phyloP scores from a whole-genome alignment of 2,113 vertebrate genomes.

The Hemicordylus capensis region DNA sequence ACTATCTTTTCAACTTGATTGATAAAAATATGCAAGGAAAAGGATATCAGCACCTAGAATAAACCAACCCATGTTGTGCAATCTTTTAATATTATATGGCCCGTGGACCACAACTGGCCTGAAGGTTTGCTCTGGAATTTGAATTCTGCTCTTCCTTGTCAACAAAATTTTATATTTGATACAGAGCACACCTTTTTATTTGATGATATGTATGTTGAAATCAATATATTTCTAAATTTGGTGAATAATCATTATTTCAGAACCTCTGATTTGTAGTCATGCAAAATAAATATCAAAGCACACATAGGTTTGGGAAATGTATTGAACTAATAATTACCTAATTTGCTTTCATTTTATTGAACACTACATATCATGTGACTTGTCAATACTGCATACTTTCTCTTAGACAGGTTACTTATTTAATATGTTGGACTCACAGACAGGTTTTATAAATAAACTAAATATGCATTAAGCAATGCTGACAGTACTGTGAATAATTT shows the following conservation, averaged over 20 bases:
- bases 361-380: slow-evolving; percentile 16
- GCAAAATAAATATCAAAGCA: slow-evolving; percentile 19
- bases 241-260: not conserved
- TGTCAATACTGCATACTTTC: slow-evolving; percentile 28
- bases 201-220: not conserved
- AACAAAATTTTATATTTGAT: not conserved
- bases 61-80: not conserved
- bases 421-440: slow-evolving; percentile 39
- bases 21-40: not conserved
- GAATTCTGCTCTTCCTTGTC: not conserved
- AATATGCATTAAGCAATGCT: slow-evolving; percentile 48
- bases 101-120: not conserved
- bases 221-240: slow-evolving; percentile 17
- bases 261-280: not conserved
- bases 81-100: not conserved
- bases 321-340: not conserved
- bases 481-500: slow-evolving; percentile 53
- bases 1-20: not conserved
- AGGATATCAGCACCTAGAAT: not conserved
- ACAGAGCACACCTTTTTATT: not conserved
- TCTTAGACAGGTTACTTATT: slow-evolving; percentile 36
- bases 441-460: slow-evolving; percentile 58
- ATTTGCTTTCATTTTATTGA: slow-evolving; percentile 44
- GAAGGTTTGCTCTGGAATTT: slow-evolving; percentile 4
- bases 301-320: not conserved